Base-by-base conservation (phyloP, 2,113 vertebrate genomes). In the Dicaeum eximium region DNA sequence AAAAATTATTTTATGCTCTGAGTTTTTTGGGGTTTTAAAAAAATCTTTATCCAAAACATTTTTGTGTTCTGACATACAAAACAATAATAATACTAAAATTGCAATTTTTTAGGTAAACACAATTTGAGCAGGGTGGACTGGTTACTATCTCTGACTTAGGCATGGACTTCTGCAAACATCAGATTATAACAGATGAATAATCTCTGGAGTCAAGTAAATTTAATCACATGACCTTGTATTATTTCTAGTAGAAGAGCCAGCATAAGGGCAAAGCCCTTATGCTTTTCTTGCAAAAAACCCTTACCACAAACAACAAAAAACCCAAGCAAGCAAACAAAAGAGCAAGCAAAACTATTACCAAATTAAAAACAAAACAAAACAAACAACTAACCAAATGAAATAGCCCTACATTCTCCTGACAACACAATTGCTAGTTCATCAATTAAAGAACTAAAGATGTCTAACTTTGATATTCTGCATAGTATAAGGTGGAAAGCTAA, bases 161-260 rank as follows among this genome's bases (percentile, higher is more conserved):
- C 18, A 56, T 11, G 30, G 28, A 44, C 28, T 91, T 94, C 69
- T 71, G 51, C 42, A 81, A 71, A 81, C 22, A 38, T n/a, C 48
- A 61, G n/a, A 78, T 94, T 90, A 44, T 62, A 92, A 85, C 44
- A 78, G 61, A 64, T 28, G 11, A 89, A 89, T 79, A 85, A 57
- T 67, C 91, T 85, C 70, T 28, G 44, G 44, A 88, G 13, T 94
- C 78, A 38, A 50, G 20, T 54, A 33, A 73, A 80, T 53, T 71
- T 71, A 81, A 71, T 85, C 27, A 42, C 25, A 58, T 58, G 27
- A 67, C 71, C 69, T 38, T 45, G 6, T 37, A 81, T 66, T 42
- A 74, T 66, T 93, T 66, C n/a, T 21, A 84, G 42, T 25, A 89
- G 47, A 83, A 89, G 5, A 50, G 23, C 21, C 42, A 82, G 44